phyloP scores from a whole-genome alignment of 2,888 invertebrate species.

The Sminthurides aquaticus region DNA sequence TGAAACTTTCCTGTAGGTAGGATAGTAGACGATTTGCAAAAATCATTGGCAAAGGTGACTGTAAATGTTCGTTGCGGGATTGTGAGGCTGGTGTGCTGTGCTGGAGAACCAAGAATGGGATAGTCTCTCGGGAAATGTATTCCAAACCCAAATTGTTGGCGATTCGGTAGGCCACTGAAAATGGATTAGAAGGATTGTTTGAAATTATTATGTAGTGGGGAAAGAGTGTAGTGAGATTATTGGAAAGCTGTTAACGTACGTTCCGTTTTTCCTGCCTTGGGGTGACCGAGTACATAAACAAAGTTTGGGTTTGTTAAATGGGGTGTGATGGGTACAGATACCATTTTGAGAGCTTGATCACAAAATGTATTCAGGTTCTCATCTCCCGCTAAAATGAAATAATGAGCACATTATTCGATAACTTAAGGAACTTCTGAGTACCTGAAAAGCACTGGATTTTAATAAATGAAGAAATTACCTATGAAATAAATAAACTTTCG shows the following conservation, averaged over 20 bases:
- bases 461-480: no score
- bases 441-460: no score
- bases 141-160: conserved; percentile 29
- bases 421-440: no score
- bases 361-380: conserved; percentile 32
- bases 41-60: conserved; percentile 29
- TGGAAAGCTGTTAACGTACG: conserved; percentile 21
- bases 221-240: no score
- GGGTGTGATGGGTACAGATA: conserved; percentile 17
- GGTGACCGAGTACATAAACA: conserved; percentile 28
- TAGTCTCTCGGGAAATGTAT: conserved; percentile 27
- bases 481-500: conserved; percentile 35
- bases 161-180: conserved; percentile 26
- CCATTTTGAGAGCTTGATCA: conserved; percentile 22
- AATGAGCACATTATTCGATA: no score
- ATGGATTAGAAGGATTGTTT: not conserved
- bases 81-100: conserved; percentile 20
- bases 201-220: not conserved
- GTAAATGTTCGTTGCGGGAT: conserved; percentile 19
- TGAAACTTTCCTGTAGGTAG: conserved; percentile 30
- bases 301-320: conserved; percentile 23
- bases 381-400: conserved; percentile 25
- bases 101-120: conserved; percentile 25
- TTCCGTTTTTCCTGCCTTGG: conserved; percentile 37
- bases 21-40: conserved; percentile 30